These are phyloP conservation scores for Ctenoplectra terminalis DNA, from an alignment of 1,140 invertebrate genomes.

Conservation along the genomic window DNA sequence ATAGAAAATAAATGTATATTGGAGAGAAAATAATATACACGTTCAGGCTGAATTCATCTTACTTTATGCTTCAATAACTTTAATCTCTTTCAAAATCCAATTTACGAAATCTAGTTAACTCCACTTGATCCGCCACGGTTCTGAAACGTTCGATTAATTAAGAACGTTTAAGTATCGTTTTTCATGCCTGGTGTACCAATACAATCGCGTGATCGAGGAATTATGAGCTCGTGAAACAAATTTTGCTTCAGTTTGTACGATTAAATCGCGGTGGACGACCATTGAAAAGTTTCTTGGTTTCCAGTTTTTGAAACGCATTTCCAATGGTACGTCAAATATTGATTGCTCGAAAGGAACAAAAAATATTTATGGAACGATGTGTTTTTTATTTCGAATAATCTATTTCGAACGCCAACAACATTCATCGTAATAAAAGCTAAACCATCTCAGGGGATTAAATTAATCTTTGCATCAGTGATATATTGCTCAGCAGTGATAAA, in stretches of 20 bases:
- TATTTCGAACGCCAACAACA: no score
- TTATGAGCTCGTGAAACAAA: not conserved
- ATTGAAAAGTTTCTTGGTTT: not conserved
- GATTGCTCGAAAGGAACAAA: not conserved
- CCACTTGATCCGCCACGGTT: not conserved
- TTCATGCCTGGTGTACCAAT: not conserved
- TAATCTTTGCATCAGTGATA: no score
- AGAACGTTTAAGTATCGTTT: conserved; percentile 4
- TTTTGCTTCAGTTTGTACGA: not conserved
- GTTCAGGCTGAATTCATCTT: not conserved
- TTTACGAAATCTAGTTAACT: conserved; percentile 9
- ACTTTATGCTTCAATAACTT: not conserved
- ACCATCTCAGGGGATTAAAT: no score
- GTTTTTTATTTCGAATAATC: no score
- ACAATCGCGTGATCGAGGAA: not conserved
- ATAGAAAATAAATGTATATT: no score
- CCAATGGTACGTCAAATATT: conserved; percentile 3
- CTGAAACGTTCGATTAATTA: conserved; percentile 14
- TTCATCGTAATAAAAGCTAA: no score
- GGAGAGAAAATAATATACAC: not conserved
- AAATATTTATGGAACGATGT: no score
- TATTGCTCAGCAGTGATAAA: no score
- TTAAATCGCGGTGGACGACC: no score
- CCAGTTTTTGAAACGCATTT: not conserved
- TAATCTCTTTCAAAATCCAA: conserved; percentile 19